Evolutionary conservation across 1,140 invertebrate genomes (phyloP).

Genomic region (Temnothorax nylanderi): DNA sequence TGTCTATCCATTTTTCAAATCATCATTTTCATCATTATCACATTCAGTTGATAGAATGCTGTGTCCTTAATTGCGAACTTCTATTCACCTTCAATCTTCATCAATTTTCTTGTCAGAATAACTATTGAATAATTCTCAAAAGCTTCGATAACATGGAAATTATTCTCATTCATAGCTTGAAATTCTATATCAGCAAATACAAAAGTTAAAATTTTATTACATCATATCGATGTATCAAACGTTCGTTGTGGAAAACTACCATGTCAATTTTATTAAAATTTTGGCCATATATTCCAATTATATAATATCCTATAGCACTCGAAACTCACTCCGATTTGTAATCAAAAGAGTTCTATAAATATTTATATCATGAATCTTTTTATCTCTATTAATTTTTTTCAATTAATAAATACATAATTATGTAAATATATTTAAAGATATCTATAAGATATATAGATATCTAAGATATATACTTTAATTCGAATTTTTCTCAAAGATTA

Average conservation of each 20-base stretch:
- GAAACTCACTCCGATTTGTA: neutral
- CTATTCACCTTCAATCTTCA: neutral
- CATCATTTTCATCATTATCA: slow-evolving; percentile 2
- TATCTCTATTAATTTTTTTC: neutral
- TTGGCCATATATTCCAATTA: neutral
- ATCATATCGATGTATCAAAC: neutral
- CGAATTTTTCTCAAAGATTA: neutral
- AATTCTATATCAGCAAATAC: neutral
- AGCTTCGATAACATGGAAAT: neutral
- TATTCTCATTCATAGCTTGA: neutral
- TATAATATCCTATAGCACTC: neutral
- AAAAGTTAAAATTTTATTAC: slow-evolving; percentile 8
- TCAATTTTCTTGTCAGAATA: neutral
- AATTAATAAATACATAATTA: neutral
- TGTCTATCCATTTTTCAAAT: slow-evolving; percentile 7
- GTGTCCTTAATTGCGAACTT: neutral
- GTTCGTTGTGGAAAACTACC: neutral
- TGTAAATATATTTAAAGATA: neutral
- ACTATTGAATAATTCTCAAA: neutral
- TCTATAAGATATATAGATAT: no score
- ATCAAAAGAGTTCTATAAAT: neutral
- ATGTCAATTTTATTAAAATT: slow-evolving; percentile 7
- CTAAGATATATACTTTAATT: neutral
- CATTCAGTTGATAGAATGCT: neutral
- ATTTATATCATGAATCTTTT: neutral